These are phyloP conservation scores for Biston stratarius DNA, from an alignment of 2,888 invertebrate species.

Conservation along the genomic window DNA sequence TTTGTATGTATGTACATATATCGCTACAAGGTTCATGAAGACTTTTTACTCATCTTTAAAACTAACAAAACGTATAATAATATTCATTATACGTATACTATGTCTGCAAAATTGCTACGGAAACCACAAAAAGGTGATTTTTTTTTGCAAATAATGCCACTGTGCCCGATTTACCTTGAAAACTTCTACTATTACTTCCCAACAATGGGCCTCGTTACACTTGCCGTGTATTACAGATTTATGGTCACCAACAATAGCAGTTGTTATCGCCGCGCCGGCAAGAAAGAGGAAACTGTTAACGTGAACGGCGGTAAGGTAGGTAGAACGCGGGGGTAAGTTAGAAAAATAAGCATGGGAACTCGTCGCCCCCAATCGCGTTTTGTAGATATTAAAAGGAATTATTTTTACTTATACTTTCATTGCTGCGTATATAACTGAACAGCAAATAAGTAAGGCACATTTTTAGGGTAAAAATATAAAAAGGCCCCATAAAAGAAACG, in stretches of 20 bases:
- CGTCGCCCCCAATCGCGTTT: background rate
- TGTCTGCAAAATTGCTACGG: background rate
- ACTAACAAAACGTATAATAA: no score
- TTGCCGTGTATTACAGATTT: constrained; percentile 63
- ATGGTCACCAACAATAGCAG: constrained; percentile 69
- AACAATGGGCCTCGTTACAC: constrained; percentile 69
- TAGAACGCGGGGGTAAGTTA: background rate
- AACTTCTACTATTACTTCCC: constrained; percentile 48
- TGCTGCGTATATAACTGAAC: no score
- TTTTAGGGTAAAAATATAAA: background rate
- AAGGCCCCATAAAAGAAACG: background rate
- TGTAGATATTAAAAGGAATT: no score
- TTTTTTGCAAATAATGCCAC: background rate
- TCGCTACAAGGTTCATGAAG: no score
- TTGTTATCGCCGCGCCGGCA: constrained; percentile 59
- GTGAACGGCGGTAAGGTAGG: constrained; percentile 9
- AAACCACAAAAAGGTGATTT: background rate
- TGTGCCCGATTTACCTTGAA: constrained; percentile 44
- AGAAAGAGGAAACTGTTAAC: constrained; percentile 33
- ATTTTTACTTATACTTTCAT: no score
- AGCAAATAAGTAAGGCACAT: no score
- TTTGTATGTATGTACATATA: no score
- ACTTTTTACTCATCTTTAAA: no score
- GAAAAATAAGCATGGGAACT: background rate
- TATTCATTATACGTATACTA: no score